phyloP scores from a whole-genome alignment of 2,797 vertebrate species.

The Ara ararauna region DNA sequence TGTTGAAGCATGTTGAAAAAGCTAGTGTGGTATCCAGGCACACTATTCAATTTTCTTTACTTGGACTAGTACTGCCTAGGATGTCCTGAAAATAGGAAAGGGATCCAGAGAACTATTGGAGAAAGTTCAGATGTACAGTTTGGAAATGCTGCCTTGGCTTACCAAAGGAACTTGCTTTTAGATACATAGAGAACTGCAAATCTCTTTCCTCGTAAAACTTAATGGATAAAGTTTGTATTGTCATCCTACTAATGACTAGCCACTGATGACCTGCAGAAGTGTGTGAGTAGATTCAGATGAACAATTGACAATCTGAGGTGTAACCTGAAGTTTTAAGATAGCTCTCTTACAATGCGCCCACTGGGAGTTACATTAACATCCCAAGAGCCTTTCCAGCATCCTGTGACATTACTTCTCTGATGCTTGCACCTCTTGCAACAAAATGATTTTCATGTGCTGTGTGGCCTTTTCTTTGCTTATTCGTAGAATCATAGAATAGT shows the following conservation, averaged over 20 bases:
- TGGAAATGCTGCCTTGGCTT: background rate
- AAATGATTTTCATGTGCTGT: background rate
- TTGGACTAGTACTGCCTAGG: background rate
- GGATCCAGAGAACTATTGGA: background rate
- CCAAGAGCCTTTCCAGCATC: background rate
- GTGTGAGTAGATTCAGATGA: background rate
- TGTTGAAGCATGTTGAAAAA: background rate
- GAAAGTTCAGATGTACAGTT: background rate
- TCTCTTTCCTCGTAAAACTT: background rate
- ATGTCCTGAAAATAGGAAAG: background rate
- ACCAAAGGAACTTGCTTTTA: background rate
- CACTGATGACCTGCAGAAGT: background rate
- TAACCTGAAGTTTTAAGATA: background rate
- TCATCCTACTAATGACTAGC: background rate
- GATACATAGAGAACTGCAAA: background rate
- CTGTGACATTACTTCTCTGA: background rate
- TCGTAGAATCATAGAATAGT: accelerated
- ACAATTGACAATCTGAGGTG: background rate
- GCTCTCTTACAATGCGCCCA: background rate
- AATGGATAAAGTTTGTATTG: background rate
- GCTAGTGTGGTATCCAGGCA: background rate
- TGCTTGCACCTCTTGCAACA: background rate
- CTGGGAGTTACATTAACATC: background rate
- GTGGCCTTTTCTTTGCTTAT: background rate
- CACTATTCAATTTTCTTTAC: background rate